Evolutionary conservation across 2,113 vertebrate species (phyloP), one percentile per base, ranked within the genome.

Genomic region (Alethe diademata): DNA sequence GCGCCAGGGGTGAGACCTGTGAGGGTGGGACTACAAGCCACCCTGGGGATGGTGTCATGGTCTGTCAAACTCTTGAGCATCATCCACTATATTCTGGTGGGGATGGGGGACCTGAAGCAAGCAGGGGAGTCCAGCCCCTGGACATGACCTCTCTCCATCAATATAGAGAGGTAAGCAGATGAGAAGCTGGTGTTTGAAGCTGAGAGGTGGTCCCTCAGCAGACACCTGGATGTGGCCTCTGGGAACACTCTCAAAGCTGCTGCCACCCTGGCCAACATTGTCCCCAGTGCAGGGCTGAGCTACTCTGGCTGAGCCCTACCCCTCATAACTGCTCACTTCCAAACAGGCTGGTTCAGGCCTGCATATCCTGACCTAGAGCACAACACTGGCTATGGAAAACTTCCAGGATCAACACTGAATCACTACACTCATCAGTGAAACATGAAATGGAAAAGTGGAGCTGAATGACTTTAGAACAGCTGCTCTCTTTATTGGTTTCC

Each of bases 201-300:
- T 60, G n/a, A 58, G 54, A 40, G 23, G 24, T 28, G 57, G 5
- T 74, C 13, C 35, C 66, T 71, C 56, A 92, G 51, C 28, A 57
- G 65, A 29, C 13, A 45, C 29, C 51, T 48, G 29, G 31, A 69
- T 0, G 0, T 58, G 53, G 26, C 53, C n/a, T 47, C 36, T 72
- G 54, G 53, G 28, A 88, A 67, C 14, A 70, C 18, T 29, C 33
- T 1, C 15, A 50, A 61, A 90, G n/a, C 29, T 66, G 67, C 28
- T 8, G 6, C 50, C 40, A 25, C 26, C 19, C 20, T 28, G 47
- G 35, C 47, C 40, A 80, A 14, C 24, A 42, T 18, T 1, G 1
- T 60, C 35, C 35, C 26, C n/a, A 22, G 58, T 1, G 2, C 48
- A 0, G 0, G 19, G 47, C 40, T 69, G 47, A 1, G 3, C 38